Evolutionary conservation across 2,113 vertebrate species (phyloP), one percentile per base, ranked within the genome.

Genomic region (Bubo blakistoni): DNA sequence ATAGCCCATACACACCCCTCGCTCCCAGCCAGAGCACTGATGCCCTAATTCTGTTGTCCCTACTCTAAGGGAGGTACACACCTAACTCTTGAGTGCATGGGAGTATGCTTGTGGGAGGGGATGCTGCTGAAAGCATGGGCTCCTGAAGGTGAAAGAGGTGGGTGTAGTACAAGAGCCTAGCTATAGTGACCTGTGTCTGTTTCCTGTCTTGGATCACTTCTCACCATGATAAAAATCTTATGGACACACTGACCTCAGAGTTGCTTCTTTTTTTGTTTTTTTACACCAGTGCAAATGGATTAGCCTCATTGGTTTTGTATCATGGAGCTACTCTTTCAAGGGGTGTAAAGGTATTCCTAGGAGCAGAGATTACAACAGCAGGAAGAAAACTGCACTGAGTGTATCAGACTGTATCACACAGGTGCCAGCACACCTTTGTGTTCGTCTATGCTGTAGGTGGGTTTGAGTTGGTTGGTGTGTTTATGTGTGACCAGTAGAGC

Each of bases 51-150:
- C 24, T 74, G 11, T 81, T 67, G 34, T 18, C 57, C 11, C 0
- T 69, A 2, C 3, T 34, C 6, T 8, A 16, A 6, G 21, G 29
- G 42, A 38, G 38, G 61, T 34, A 11, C 1, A 5, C 11, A 11
- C 1, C 2, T 40, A 51, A 27, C 38, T 42, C 38, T 10, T 6
- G 13, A 57, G 74, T n/a, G 40, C 5, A 3, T 0, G 3, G 29
- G 11, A 19, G 7, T 30, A 14, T 71, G 52, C 16, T 18, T 38
- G 38, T 38, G 55, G 66, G 66, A 65, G 30, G 18, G 9, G n/a
- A 3, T 6, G 19, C 55, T 51, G 36, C 10, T 27, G 34, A 49
- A 62, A 52, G 26, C 16, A 10, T 17, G 14, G 55, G 12, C 25
- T 9, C 42, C 54, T 52, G 66, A 22, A 20, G 30, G 84, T 59